Conservation (phyloP, 2,797 vertebrate species). For the Limnodromus scolopaceus region DNA sequence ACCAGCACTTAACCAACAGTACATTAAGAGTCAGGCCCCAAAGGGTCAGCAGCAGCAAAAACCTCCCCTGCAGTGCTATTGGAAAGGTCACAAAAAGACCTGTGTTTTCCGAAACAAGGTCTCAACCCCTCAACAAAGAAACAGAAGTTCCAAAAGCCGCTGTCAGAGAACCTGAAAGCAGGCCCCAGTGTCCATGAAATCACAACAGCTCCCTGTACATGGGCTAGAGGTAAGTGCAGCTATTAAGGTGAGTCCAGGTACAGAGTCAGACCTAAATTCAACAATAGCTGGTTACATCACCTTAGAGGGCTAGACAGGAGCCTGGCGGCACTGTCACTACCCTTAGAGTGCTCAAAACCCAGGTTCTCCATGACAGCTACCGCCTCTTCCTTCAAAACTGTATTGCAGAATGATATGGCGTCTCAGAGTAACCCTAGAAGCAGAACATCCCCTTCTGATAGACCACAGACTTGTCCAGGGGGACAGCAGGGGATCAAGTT, state of each 20-base stretch:
- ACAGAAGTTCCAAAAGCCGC: background rate
- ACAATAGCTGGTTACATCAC: background rate
- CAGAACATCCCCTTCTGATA: background rate
- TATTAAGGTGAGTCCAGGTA: background rate
- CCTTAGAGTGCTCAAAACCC: background rate
- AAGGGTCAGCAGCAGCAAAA: background rate
- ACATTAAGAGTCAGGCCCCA: background rate
- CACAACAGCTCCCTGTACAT: background rate
- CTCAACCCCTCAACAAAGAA: background rate
- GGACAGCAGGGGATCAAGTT: background rate
- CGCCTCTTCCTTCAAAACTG: background rate
- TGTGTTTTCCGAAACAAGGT: background rate
- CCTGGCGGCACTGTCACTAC: background rate
- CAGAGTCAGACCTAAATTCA: background rate
- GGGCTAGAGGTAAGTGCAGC: background rate
- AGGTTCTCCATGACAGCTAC: background rate
- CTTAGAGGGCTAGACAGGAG: background rate
- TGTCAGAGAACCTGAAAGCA: background rate
- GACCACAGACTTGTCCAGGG: background rate
- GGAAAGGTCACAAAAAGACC: background rate
- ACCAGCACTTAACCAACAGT: background rate
- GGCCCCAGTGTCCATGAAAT: background rate
- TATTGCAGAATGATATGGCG: fast-evolving
- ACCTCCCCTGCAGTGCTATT: background rate
- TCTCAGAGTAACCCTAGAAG: background rate